Conservation (phyloP, 2,888 invertebrate species). For the Liopterus haemorrhoidalis region DNA sequence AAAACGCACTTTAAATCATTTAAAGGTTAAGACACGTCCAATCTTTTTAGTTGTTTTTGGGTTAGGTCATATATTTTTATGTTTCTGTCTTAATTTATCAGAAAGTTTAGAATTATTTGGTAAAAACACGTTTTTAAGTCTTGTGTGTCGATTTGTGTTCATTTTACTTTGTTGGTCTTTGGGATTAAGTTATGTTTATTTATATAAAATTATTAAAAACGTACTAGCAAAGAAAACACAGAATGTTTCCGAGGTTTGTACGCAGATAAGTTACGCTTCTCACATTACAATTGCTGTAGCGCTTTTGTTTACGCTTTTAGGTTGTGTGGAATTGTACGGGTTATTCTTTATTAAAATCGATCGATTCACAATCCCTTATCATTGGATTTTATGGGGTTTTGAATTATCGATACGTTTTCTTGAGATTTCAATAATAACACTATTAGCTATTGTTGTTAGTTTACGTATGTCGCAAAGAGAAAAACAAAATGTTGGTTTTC, state of each 20-base stretch:
- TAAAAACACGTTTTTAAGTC: conserved; percentile 54
- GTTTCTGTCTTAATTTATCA: conserved; percentile 75
- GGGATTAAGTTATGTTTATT: conserved; percentile 77
- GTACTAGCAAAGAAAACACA: conserved; percentile 71
- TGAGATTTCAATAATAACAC: conserved; percentile 80
- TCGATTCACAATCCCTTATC: conserved; percentile 55
- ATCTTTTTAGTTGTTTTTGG: conserved; percentile 73
- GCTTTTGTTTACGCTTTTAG: conserved; percentile 74
- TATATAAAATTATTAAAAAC: conserved; percentile 71
- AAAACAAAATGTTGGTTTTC: conserved; percentile 66
- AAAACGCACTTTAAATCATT: conserved; percentile 65
- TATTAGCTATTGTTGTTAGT: conserved; percentile 83
- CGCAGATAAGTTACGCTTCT: conserved; percentile 76
- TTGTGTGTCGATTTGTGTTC: conserved; percentile 80
- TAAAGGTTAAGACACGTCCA: conserved; percentile 66
- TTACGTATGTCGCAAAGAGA: conserved; percentile 61
- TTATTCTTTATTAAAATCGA: conserved; percentile 57
- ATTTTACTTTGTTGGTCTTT: conserved; percentile 78
- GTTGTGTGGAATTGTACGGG: conserved; percentile 78
- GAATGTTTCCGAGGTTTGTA: conserved; percentile 70
- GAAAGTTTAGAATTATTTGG: conserved; percentile 50
- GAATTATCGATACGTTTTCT: conserved; percentile 78
- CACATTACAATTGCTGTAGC: conserved; percentile 86
- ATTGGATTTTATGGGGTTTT: conserved; percentile 90
- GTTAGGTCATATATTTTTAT: conserved; percentile 70